Evolutionary conservation across 2,113 vertebrate genomes (phyloP), one percentile per base, ranked within the genome.

Genomic region (Falcunculus frontatus): DNA sequence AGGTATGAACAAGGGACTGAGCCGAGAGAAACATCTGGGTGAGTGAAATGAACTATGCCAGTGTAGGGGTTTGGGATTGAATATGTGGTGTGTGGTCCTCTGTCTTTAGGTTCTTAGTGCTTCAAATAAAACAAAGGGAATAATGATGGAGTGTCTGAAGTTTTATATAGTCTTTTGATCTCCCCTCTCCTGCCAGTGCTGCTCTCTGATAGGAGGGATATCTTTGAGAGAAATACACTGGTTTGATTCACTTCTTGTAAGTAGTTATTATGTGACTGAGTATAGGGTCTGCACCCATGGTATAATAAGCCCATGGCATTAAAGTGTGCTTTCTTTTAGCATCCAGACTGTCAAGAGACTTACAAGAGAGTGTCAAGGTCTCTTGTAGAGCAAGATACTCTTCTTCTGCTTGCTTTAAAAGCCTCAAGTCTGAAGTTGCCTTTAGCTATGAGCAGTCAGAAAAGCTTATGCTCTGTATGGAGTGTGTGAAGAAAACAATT

Each of bases 1-100:
- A 96, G 94, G 87, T 98, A 98, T 69, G 97, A 95, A 29, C 98
- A 98, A 42, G 97, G 98, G 27, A 93, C 96, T 39, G 98, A 98
- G 78, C 78, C 96, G 23, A 81, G 86, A 37, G 98, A 96, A 82
- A 91, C 91, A 30, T 97, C 97, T 81, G 97, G 98, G 99, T 99
- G 94, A 98, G 98, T 87, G 60, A 76, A 53, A 35, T 5, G 9
- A 62, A 7, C 35, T 5, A 21, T 21, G 9, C 22, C 29, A 25
- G 26, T 2, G 4, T 6, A 5, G 16, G 7, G 12, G 6, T 37
- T 32, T 52, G n/a, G 47, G 19, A 3, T 3, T 70, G 30, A 21
- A 4, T 26, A 5, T 13, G 11, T 20, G 26, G 3, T 37, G 2
- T 72, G 21, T 46, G 4, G 7, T 37, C 7, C 2, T 12, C 13